Conservation (phyloP, 1,140 invertebrate species). For the Samia ricini region DNA sequence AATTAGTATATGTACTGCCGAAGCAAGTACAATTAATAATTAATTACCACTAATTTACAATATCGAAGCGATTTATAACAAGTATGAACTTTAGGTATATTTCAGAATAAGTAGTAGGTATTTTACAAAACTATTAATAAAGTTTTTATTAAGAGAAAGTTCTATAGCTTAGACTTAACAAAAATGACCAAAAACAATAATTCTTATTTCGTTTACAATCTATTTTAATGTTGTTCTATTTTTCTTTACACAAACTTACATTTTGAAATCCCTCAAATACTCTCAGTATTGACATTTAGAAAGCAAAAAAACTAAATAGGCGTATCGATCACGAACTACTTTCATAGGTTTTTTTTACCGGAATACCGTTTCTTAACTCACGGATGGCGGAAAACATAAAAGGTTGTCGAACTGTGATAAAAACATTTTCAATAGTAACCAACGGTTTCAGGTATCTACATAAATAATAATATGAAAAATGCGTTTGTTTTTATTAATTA, state of each 20-base stretch:
- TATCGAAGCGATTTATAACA: too few species aligned
- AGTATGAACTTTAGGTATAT: too few species aligned
- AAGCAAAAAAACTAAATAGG: conserved; percentile 30
- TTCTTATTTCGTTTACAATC: too few species aligned
- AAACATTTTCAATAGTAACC: conserved; percentile 19
- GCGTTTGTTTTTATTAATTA: neutral
- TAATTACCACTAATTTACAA: too few species aligned
- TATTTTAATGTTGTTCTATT: too few species aligned
- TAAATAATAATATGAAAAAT: neutral
- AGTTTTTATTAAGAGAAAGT: too few species aligned
- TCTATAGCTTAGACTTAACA: too few species aligned
- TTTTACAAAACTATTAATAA: too few species aligned
- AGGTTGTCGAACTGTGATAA: conserved; percentile 48
- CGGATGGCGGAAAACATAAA: conserved; percentile 14
- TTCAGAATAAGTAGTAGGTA: too few species aligned
- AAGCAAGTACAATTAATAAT: conserved; percentile 14
- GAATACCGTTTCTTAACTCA: conserved; percentile 41
- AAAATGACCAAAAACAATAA: too few species aligned
- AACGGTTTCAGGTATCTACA: neutral
- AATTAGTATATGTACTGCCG: conserved; percentile 22
- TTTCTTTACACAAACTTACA: neutral
- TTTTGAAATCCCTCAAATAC: conserved; percentile 1
- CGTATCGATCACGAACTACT: conserved; percentile 42
- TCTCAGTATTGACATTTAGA: conserved; percentile 27
- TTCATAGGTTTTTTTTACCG: conserved; percentile 35